A percentile compares a stretch with the other conserved stretches of the same genome.
phyloP scores from a whole-genome alignment of 2,113 vertebrate species.

The zebrafish (Danio rerio) region GRCz12tu NC_133184.1:49247001-49247500 shows the following conservation, averaged over 20 bases:
- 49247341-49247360: constrained; percentile 82
- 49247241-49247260: constrained; percentile 71
- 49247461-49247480: constrained; percentile 70
- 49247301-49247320: constrained; percentile 73
- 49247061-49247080: constrained; percentile 32
- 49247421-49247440: constrained; percentile 87
- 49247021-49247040: constrained; percentile 38
- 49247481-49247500: constrained; percentile 41
- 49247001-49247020: background rate
- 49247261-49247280: constrained; percentile 60
- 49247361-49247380: constrained; percentile 83
- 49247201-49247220: constrained; percentile 76
- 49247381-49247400: constrained; percentile 73
- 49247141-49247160: constrained; percentile 54
- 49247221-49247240: constrained; percentile 62
- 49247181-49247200: constrained; percentile 72
- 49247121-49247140: constrained; percentile 39
- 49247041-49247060: constrained; percentile 48
- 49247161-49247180: constrained; percentile 64
- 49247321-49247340: constrained; percentile 77
- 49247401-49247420: constrained; percentile 80
- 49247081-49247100: constrained; percentile 29
- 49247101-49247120: background rate
- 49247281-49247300: constrained; percentile 76
- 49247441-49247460: constrained; percentile 79